phyloP scores from a whole-genome alignment of 2,113 vertebrate genomes.

The Trochalopteron elliotii region DNA sequence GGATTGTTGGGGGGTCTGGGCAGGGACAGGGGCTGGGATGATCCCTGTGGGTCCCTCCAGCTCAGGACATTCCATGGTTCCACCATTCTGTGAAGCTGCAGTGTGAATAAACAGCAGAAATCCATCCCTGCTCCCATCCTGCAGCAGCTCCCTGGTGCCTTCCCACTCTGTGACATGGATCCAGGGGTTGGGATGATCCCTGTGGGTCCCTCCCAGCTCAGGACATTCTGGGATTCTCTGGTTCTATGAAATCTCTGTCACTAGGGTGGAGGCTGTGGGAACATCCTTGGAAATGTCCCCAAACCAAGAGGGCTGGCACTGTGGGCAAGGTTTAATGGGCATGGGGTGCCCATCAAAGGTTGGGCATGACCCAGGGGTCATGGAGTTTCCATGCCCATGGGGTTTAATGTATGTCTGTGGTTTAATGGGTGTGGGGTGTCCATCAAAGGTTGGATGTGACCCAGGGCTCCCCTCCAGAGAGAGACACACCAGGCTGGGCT shows the following conservation, averaged over 20 bases:
- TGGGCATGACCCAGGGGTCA: fast-evolving
- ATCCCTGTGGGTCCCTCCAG: background rate
- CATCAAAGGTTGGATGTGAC: fast-evolving
- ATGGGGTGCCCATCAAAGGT: fast-evolving
- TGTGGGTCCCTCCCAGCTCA: too few relatives aligned
- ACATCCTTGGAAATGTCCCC: background rate
- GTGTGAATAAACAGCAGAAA: too few relatives aligned
- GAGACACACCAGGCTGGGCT: fast-evolving
- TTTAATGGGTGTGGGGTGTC: too few relatives aligned
- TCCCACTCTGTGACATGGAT: too few relatives aligned
- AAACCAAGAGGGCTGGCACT: fast-evolving
- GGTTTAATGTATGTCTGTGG: too few relatives aligned
- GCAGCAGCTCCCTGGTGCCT: too few relatives aligned
- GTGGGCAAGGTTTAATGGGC: fast-evolving
- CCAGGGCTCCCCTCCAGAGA: fast-evolving
- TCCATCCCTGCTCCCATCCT: too few relatives aligned
- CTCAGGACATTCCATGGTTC: too few relatives aligned
- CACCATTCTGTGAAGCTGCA: too few relatives aligned
- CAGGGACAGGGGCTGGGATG: background rate
- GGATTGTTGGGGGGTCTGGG: background rate
- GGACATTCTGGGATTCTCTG: background rate
- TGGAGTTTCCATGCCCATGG: too few relatives aligned
- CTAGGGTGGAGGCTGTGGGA: background rate
- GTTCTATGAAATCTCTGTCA: background rate
- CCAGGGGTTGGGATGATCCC: too few relatives aligned